Evolutionary conservation across 2,113 vertebrate species (phyloP).

Genomic region (Chrysochloris asiatica): DNA sequence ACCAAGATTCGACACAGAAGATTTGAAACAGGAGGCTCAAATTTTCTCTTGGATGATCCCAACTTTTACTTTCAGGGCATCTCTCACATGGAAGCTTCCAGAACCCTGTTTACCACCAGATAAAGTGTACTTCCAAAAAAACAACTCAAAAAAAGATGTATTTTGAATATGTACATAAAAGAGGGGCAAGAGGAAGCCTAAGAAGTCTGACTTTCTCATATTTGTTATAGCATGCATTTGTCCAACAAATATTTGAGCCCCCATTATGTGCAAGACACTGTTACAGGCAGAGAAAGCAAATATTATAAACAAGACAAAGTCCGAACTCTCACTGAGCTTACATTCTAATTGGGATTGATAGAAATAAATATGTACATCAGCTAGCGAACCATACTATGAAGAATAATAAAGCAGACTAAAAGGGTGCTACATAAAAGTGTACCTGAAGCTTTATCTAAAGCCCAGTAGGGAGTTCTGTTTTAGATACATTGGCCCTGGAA

Average conservation of each 20-base stretch:
- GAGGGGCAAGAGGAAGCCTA: neutral
- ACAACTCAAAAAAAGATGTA: neutral
- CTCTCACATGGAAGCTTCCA: neutral
- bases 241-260: neutral
- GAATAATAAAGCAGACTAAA: slow-evolving; percentile 27
- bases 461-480: neutral
- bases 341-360: neutral
- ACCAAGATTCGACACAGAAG: slow-evolving; percentile 29
- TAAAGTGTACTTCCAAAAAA: slow-evolving; percentile 43
- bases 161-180: neutral
- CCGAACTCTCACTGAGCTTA: neutral
- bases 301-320: neutral
- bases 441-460: slow-evolving; percentile 25
- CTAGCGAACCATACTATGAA: slow-evolving; percentile 14
- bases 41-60: slow-evolving; percentile 31
- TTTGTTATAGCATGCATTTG: neutral
- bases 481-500: neutral
- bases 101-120: slow-evolving; percentile 24
- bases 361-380: slow-evolving; percentile 1
- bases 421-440: slow-evolving; percentile 25
- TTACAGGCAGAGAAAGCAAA: neutral
- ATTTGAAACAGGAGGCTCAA: slow-evolving; percentile 21
- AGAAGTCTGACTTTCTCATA: neutral
- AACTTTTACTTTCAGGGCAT: slow-evolving; percentile 20
- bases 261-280: neutral